Conservation (phyloP, 2,888 invertebrate genomes). For the Tubulanus polymorphus region DNA sequence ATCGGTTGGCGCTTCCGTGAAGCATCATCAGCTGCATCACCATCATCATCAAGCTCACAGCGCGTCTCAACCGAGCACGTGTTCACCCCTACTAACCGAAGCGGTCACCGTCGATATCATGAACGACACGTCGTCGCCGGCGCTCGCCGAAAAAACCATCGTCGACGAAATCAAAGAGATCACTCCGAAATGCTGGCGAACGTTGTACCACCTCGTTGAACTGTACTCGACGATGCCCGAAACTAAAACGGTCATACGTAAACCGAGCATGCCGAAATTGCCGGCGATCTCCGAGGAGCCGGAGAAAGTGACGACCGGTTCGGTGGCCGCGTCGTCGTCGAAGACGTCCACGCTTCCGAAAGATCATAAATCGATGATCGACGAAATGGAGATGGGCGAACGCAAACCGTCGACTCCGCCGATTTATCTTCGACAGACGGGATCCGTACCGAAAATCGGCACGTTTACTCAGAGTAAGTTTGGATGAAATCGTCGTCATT, state of each 20-base stretch:
- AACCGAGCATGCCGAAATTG: constrained; percentile 59
- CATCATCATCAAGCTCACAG: constrained; percentile 1
- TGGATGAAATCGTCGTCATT: constrained; percentile 3
- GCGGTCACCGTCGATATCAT: constrained; percentile 11
- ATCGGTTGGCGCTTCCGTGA: not conserved
- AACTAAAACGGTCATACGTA: constrained; percentile 77
- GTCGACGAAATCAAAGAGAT: constrained; percentile 50
- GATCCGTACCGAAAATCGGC: constrained; percentile 13
- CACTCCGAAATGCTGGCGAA: constrained; percentile 88
- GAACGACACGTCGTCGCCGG: constrained; percentile 46
- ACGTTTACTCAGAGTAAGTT: constrained; percentile 47
- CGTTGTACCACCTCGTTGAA: constrained; percentile 85
- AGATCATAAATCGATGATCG: constrained; percentile 8
- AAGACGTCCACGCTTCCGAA: not conserved
- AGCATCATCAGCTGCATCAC: no score
- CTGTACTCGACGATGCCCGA: constrained; percentile 92
- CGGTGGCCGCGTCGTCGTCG: not conserved
- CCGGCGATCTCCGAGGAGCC: constrained; percentile 54
- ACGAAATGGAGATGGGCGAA: constrained; percentile 27
- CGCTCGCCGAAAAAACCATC: constrained; percentile 47
- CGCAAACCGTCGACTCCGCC: constrained; percentile 28
- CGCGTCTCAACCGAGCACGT: not conserved
- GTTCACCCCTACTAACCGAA: no score
- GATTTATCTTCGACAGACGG: constrained; percentile 32
- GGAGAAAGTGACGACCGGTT: constrained; percentile 22